These are phyloP conservation scores for Macropodus opercularis DNA, from an alignment of 2,797 vertebrate species.

Conservation along the genomic window DNA sequence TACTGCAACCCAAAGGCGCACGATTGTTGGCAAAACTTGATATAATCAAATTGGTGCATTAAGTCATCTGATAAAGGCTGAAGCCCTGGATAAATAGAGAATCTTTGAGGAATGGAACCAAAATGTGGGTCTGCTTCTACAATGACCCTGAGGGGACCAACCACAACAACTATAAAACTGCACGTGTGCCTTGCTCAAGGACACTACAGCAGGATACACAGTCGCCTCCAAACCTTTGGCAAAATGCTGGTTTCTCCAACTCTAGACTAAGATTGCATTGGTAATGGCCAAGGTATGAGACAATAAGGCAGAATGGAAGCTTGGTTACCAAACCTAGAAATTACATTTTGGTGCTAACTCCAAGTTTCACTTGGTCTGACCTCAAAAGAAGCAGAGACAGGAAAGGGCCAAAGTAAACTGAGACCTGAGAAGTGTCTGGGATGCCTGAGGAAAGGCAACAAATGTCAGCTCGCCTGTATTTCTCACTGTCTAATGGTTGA, in stretches of 20 bases:
- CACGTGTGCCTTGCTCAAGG: conserved; percentile 34
- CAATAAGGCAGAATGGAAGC: conserved; percentile 63
- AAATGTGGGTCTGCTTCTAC: conserved; percentile 47
- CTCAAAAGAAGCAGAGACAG: conserved; percentile 62
- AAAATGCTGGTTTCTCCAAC: conserved; percentile 12
- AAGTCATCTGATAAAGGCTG: conserved; percentile 11
- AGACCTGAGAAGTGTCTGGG: conserved; percentile 72
- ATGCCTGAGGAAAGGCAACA: conserved; percentile 68
- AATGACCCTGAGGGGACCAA: conserved; percentile 25
- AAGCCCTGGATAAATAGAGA: conserved; percentile 6
- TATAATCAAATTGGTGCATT: conserved; percentile 17
- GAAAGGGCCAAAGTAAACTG: conserved; percentile 74
- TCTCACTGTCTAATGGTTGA: conserved; percentile 66
- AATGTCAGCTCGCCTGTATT: conserved; percentile 61
- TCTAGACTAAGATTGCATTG: conserved; percentile 23
- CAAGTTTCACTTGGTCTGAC: conserved; percentile 69
- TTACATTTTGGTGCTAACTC: conserved; percentile 69
- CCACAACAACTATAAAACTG: conserved; percentile 14
- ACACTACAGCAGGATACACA: conserved; percentile 14
- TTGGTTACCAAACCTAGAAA: conserved; percentile 51
- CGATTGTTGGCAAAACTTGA: not conserved
- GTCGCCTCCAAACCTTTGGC: conserved; percentile 12
- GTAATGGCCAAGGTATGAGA: conserved; percentile 28
- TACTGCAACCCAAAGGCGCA: not conserved
- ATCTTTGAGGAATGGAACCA: conserved; percentile 32